A percentile compares a stretch with the other conserved stretches of the same genome.
phyloP scores from a whole-genome alignment of 1,140 invertebrate genomes.

The Saxidomus purpurata region DNA sequence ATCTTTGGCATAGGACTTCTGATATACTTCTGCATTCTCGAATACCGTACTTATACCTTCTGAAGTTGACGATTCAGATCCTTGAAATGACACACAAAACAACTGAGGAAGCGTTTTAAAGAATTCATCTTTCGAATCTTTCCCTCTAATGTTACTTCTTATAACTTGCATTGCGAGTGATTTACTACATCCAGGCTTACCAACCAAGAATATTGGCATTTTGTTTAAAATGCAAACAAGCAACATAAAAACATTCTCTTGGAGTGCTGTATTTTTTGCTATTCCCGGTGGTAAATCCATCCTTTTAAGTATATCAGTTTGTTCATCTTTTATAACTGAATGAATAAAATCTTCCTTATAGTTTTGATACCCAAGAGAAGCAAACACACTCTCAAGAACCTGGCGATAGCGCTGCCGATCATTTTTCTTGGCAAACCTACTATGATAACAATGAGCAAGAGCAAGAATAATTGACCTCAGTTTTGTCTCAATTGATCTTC shows the following conservation, averaged over 20 bases:
- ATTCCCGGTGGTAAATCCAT: slow-evolving; percentile 65
- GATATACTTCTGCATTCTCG: slow-evolving; percentile 70
- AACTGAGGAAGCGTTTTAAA: slow-evolving; percentile 78
- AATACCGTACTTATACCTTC: slow-evolving; percentile 75
- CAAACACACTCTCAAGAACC: background rate
- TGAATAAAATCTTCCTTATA: slow-evolving; percentile 26
- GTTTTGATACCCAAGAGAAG: background rate
- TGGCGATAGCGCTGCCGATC: slow-evolving; percentile 65
- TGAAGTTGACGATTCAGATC: slow-evolving; percentile 74
- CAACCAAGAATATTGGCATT: slow-evolving; percentile 81
- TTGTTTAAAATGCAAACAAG: slow-evolving; percentile 78
- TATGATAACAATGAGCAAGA: slow-evolving; percentile 65
- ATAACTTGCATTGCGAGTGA: slow-evolving; percentile 80
- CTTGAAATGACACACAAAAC: slow-evolving; percentile 76
- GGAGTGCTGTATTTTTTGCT: slow-evolving; percentile 76
- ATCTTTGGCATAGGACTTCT: slow-evolving; percentile 60
- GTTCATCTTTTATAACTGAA: slow-evolving; percentile 60
- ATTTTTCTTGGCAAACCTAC: slow-evolving; percentile 57
- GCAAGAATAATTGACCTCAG: slow-evolving; percentile 27
- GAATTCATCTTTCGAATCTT: slow-evolving; percentile 69
- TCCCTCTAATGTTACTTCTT: slow-evolving; percentile 76
- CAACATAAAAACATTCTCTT: slow-evolving; percentile 82
- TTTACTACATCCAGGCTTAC: slow-evolving; percentile 83
- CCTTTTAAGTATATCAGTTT: slow-evolving; percentile 57
- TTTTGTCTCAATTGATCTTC: background rate